phyloP scores from a whole-genome alignment of 2,888 invertebrate genomes.

The Diploptera punctata region DNA sequence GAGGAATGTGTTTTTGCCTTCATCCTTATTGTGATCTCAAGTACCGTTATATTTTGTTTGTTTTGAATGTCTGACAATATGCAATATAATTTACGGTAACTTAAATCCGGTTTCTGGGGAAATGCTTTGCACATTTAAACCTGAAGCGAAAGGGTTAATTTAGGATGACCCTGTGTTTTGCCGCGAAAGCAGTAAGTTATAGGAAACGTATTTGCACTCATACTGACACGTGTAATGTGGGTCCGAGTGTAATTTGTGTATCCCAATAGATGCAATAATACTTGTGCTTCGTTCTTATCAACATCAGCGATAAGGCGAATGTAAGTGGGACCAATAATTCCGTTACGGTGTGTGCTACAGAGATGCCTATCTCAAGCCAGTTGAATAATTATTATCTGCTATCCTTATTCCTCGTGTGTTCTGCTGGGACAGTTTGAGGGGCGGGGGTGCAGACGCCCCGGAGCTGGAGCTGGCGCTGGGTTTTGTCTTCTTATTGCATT shows the following conservation, averaged over 20 bases:
- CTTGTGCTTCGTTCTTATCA: slow-evolving; percentile 28
- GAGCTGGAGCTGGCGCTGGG: slow-evolving; percentile 11
- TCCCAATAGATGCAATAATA: slow-evolving; percentile 27
- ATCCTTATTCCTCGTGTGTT: slow-evolving; percentile 20
- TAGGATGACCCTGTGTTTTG: no score
- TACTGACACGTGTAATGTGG: no score
- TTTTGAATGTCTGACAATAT: no score
- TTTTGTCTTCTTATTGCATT: slow-evolving; percentile 28
- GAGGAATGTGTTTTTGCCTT: no score
- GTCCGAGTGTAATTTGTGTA: slow-evolving; percentile 28
- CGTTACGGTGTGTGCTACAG: slow-evolving; percentile 12
- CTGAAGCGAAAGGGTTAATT: no score
- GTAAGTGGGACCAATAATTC: slow-evolving; percentile 36
- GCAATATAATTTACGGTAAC: no score
- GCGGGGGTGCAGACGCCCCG: not conserved
- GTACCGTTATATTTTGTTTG: no score
- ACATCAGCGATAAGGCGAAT: slow-evolving; percentile 32
- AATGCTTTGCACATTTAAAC: no score
- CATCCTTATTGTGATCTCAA: no score
- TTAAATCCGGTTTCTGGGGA: no score
- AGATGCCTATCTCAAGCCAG: slow-evolving; percentile 27
- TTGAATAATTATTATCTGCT: slow-evolving; percentile 27
- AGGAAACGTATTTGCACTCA: no score
- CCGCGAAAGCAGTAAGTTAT: no score
- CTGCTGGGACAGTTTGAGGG: slow-evolving; percentile 26